Conservation (phyloP, 2,797 vertebrate genomes). For the Crenichthys baileyi region DNA sequence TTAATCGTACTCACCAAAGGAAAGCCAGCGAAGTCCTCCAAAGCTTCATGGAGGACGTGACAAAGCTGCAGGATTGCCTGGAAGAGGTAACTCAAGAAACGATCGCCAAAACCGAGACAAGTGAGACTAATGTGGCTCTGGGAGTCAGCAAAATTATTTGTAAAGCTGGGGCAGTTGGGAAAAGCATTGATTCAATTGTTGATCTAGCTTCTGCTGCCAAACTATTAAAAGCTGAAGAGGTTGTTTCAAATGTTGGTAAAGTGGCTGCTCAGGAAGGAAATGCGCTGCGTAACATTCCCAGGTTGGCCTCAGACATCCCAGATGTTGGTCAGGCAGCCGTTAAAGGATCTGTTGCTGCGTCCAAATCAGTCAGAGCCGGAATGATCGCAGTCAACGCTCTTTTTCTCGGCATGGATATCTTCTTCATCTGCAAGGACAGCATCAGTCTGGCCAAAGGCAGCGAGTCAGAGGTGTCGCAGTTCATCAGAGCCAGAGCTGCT, state of each 20-base stretch:
- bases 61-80: slow-evolving; percentile 51
- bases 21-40: slow-evolving; percentile 55
- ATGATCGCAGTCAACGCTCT: slow-evolving; percentile 67
- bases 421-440: slow-evolving; percentile 78
- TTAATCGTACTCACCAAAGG: slow-evolving; percentile 54
- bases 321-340: slow-evolving; percentile 70
- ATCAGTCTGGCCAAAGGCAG: slow-evolving; percentile 72
- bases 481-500: slow-evolving; percentile 70
- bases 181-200: slow-evolving; percentile 32
- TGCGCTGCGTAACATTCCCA: slow-evolving; percentile 52
- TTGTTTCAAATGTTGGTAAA: slow-evolving; percentile 31
- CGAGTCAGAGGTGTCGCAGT: slow-evolving; percentile 61
- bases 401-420: slow-evolving; percentile 75
- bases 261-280: slow-evolving; percentile 51
- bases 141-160: not conserved
- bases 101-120: not conserved
- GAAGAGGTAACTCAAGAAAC: slow-evolving; percentile 35
- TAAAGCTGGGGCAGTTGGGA: slow-evolving; percentile 8
- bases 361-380: slow-evolving; percentile 60
- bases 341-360: slow-evolving; percentile 55
- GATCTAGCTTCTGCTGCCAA: slow-evolving; percentile 49
- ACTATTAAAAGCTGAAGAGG: slow-evolving; percentile 36
- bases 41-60: slow-evolving; percentile 72
- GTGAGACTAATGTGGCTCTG: fast-evolving
- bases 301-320: slow-evolving; percentile 67